These are phyloP conservation scores for Corythornis cristatus DNA, from an alignment of 2,113 vertebrate genomes.

Conservation along the genomic window DNA sequence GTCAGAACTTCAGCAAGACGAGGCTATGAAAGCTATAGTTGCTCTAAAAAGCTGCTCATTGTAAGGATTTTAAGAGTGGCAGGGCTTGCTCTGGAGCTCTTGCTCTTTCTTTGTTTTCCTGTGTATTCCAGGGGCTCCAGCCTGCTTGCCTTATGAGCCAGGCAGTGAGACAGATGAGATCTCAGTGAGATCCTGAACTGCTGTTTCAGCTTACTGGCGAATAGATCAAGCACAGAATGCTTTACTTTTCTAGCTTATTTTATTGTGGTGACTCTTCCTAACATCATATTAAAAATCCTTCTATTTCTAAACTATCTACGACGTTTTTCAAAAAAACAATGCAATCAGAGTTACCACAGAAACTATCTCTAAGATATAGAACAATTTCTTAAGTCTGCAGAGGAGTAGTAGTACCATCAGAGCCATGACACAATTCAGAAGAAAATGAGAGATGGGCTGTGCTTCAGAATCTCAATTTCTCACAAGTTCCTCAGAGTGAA, in stretches of 20 bases:
- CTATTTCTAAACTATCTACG: background rate
- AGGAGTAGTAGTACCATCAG: background rate
- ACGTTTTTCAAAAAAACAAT: background rate
- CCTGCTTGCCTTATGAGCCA: background rate
- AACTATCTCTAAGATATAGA: conserved; percentile 40
- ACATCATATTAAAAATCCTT: background rate
- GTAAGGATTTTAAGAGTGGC: background rate
- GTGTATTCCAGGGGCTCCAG: background rate
- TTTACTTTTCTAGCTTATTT: conserved; percentile 1
- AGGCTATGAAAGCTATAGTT: background rate
- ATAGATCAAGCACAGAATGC: background rate
- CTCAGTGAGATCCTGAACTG: background rate
- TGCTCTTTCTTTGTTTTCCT: background rate
- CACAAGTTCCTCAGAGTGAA: background rate
- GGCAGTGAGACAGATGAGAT: background rate
- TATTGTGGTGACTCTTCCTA: background rate
- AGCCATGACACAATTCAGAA: background rate
- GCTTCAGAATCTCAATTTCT: background rate
- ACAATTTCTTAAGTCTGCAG: conserved; percentile 5
- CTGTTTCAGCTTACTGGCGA: background rate
- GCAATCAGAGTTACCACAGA: conserved; percentile 28
- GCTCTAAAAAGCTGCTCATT: background rate
- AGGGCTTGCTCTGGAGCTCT: background rate
- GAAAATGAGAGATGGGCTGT: background rate
- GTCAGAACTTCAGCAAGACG: background rate